Percentiles rank a stretch among this genome's conserved stretches.
Evolutionary conservation across 2,113 vertebrate species (phyloP).

Genomic region (Scalopus aquaticus): DNA sequence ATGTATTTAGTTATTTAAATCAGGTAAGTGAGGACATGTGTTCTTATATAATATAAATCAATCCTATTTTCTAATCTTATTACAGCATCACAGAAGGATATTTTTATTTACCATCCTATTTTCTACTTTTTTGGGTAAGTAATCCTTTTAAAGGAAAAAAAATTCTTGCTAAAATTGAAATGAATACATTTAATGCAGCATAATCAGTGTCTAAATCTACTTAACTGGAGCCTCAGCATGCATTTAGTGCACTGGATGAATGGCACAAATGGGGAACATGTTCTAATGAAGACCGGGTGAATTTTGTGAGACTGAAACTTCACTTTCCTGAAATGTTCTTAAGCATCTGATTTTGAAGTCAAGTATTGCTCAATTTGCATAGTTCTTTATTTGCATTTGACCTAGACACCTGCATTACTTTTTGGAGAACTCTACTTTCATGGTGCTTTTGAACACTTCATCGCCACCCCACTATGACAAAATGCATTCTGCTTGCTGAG

Average conservation of each 20-base stretch:
- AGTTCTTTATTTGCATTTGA: conserved; percentile 76
- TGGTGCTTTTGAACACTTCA: conserved; percentile 71
- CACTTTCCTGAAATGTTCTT: conserved; percentile 72
- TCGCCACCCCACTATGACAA: conserved; percentile 61
- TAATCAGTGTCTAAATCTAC: conserved; percentile 79
- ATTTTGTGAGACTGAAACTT: conserved; percentile 70
- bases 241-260: conserved; percentile 70
- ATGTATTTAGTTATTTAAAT: conserved; percentile 50
- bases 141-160: conserved; percentile 72
- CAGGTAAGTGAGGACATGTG: conserved; percentile 9
- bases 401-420: conserved; percentile 77
- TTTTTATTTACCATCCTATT: conserved; percentile 66
- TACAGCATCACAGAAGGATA: conserved; percentile 53
- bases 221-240: conserved; percentile 70
- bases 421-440: conserved; percentile 67
- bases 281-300: conserved; percentile 70
- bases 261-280: conserved; percentile 58
- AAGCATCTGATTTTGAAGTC: conserved; percentile 80
- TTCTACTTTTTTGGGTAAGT: conserved; percentile 57
- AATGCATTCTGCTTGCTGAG: conserved; percentile 59
- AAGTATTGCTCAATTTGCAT: conserved; percentile 78
- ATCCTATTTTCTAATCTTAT: conserved; percentile 51
- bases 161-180: conserved; percentile 66
- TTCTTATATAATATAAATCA: conserved; percentile 44
- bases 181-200: conserved; percentile 70